Conservation (phyloP, 2,797 vertebrate species). For the Halcyon chelicuti region DNA sequence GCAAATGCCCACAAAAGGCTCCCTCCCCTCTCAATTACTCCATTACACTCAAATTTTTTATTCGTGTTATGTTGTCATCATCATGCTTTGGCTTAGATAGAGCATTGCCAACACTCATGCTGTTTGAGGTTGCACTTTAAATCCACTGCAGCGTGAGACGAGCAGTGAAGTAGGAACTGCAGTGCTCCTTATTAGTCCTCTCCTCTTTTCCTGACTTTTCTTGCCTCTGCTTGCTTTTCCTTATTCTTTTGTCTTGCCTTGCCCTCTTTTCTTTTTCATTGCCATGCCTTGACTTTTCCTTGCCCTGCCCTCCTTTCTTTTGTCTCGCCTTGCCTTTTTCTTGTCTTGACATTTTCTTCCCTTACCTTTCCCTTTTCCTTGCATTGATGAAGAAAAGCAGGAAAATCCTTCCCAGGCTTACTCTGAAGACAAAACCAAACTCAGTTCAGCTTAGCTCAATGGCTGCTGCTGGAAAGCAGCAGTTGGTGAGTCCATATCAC, state of each 20-base stretch:
- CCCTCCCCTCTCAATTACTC: neutral
- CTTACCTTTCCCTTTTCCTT: neutral
- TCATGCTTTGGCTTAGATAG: neutral
- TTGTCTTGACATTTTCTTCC: neutral
- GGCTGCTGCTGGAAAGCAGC: neutral
- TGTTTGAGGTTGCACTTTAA: conserved; percentile 6
- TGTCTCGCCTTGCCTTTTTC: too few relatives aligned
- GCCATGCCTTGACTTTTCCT: too few relatives aligned
- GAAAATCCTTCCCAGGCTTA: neutral
- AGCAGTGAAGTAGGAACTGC: neutral
- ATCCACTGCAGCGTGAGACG: neutral
- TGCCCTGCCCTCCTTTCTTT: neutral
- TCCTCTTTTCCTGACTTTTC: neutral
- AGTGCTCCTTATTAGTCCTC: neutral
- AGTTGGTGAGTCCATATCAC: neutral
- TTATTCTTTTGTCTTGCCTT: neutral
- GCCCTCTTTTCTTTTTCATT: neutral
- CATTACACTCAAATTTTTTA: neutral
- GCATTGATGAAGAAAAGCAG: neutral
- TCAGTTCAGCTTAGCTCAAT: neutral
- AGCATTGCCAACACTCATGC: neutral
- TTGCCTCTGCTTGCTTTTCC: neutral
- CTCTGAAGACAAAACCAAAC: neutral
- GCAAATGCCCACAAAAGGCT: conserved; percentile 8
- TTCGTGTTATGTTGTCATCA: neutral